Percentiles rank a stretch among this genome's conserved stretches.
These are phyloP conservation scores for Hoplodrina ambigua DNA, from an alignment of 2,888 invertebrate species.

Conservation along the genomic window DNA sequence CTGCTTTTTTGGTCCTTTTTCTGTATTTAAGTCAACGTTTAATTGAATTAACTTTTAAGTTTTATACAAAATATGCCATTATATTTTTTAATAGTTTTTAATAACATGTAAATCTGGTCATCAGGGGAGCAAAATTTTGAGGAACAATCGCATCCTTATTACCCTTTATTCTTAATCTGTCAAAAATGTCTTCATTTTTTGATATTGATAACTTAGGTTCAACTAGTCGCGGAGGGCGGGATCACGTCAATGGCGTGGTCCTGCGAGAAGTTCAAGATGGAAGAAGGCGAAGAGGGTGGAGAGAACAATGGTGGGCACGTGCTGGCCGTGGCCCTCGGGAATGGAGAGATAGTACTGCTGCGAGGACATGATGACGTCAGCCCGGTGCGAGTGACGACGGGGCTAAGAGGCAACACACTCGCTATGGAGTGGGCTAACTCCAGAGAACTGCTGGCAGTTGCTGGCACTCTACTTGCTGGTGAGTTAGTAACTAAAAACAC, in stretches of 20 bases:
- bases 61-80: too few species aligned
- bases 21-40: not conserved
- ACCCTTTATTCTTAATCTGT: too few species aligned
- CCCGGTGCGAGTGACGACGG: constrained; percentile 96
- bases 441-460: constrained; percentile 97
- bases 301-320: constrained; percentile 92
- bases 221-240: constrained; percentile 95
- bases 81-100: too few species aligned
- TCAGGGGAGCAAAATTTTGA: too few species aligned
- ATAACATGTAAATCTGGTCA: too few species aligned
- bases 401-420: constrained; percentile 94
- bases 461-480: constrained; percentile 92
- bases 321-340: constrained; percentile 96
- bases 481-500: constrained; percentile 41
- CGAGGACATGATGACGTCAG: constrained; percentile 98
- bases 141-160: too few species aligned
- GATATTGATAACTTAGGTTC: constrained; percentile 86
- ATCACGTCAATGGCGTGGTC: constrained; percentile 99
- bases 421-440: constrained; percentile 99
- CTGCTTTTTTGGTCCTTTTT: not conserved
- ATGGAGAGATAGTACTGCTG: constrained; percentile 97
- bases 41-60: not conserved
- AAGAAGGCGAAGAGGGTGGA: constrained; percentile 95
- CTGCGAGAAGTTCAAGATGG: constrained; percentile 99
- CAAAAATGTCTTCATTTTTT: too few species aligned